phyloP scores from a whole-genome alignment of 2,888 invertebrate species.

The Perithous albicinctus region DNA sequence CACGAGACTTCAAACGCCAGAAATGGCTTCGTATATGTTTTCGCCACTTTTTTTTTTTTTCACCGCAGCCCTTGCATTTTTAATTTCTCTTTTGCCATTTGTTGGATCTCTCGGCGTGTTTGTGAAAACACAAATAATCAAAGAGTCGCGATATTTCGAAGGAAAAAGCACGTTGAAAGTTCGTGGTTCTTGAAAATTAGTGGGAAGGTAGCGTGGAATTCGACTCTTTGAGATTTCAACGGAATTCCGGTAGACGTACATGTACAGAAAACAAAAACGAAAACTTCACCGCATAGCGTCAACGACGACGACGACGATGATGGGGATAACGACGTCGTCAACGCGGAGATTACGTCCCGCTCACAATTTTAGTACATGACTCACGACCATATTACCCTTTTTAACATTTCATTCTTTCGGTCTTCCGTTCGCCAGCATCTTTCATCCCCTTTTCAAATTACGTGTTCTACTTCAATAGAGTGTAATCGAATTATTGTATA shows the following conservation, averaged over 20 bases:
- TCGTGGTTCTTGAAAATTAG: constrained; percentile 32
- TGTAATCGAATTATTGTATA: constrained; percentile 45
- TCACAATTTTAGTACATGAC: background rate
- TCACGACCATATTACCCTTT: background rate
- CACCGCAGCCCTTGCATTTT: constrained; percentile 23
- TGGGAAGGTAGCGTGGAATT: constrained; percentile 34
- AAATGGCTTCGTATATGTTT: constrained; percentile 13
- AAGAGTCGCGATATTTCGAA: background rate
- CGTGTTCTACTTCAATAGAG: background rate
- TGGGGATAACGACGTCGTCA: constrained; percentile 71
- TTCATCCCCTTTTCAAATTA: constrained; percentile 1
- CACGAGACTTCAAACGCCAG: constrained; percentile 22
- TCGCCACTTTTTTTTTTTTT: constrained; percentile 1
- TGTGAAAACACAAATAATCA: background rate
- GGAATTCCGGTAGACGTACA: constrained; percentile 50
- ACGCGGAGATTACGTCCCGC: constrained; percentile 67
- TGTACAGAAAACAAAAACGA: constrained; percentile 53
- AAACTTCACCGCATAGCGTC: constrained; percentile 51
- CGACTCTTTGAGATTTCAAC: constrained; percentile 48
- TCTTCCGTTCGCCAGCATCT: background rate
- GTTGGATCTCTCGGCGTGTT: background rate
- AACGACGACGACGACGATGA: constrained; percentile 42
- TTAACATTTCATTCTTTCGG: background rate
- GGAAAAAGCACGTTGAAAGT: background rate
- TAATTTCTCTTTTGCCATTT: constrained; percentile 4